phyloP scores from a whole-genome alignment of 1,140 invertebrate genomes.

The Cydia fagiglandana region DNA sequence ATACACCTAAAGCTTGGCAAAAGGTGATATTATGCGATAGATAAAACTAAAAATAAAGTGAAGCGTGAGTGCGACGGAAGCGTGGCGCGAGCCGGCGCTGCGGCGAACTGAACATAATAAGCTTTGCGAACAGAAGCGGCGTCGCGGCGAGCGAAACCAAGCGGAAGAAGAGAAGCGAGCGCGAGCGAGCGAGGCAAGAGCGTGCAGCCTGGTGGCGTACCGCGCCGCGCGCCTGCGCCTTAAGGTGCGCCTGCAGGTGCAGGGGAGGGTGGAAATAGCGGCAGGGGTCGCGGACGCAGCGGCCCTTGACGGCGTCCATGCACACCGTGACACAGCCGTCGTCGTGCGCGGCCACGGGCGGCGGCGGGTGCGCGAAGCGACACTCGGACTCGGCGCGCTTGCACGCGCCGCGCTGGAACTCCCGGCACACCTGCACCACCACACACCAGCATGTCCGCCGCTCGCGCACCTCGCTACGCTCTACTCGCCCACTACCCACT shows the following conservation, averaged over 20 bases:
- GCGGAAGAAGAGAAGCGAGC: conserved; percentile 76
- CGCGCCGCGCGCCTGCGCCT: conserved; percentile 97
- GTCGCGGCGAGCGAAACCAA: conserved; percentile 75
- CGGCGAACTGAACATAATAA: conserved; percentile 74
- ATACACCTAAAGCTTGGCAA: conserved; percentile 78
- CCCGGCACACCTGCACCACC: conserved; percentile 95
- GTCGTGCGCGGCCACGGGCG: conserved; percentile 94
- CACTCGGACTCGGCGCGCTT: conserved; percentile 97
- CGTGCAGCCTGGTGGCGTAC: conserved; percentile 87
- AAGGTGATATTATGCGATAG: conserved; percentile 78
- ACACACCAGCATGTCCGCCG: conserved; percentile 66
- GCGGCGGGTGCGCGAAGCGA: conserved; percentile 98
- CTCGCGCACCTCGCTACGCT: conserved; percentile 46
- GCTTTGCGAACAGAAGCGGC: conserved; percentile 75
- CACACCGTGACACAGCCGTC: conserved; percentile 98
- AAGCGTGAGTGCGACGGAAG: conserved; percentile 79
- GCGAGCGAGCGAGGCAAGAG: conserved; percentile 74
- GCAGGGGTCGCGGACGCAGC: conserved; percentile 97
- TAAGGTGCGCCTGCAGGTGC: conserved; percentile 99
- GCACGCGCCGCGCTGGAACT: conserved; percentile 98
- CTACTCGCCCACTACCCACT: conserved; percentile 35
- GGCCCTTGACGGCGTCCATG: conserved; percentile 99
- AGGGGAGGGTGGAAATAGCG: conserved; percentile 98
- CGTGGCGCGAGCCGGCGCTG: conserved; percentile 68
- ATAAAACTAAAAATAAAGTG: conserved; percentile 75